Conservation (phyloP, 2,888 invertebrate species). For the Laspeyria flexula region DNA sequence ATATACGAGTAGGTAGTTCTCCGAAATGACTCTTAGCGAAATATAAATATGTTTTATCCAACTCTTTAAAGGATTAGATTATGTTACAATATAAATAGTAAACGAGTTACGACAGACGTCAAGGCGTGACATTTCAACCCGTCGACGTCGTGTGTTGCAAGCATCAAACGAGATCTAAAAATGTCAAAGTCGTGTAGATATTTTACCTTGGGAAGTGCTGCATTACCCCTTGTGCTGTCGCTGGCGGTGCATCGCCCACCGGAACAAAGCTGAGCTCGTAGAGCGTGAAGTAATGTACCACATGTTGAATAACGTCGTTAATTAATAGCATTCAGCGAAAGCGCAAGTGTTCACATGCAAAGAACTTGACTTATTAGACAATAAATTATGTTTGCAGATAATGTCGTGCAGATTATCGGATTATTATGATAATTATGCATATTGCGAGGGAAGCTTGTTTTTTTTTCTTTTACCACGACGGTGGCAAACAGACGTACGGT, state of each 20-base stretch:
- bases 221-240: constrained; percentile 22
- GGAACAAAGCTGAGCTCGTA: constrained; percentile 65
- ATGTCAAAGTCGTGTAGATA: constrained; percentile 79
- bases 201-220: constrained; percentile 62
- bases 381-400: constrained; percentile 48
- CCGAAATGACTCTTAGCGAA: no score
- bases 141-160: constrained; percentile 66
- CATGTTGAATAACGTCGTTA: constrained; percentile 77
- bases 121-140: constrained; percentile 67
- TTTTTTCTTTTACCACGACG: no score
- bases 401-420: constrained; percentile 14
- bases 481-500: no score
- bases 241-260: constrained; percentile 51
- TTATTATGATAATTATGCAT: constrained; percentile 36
- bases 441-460: constrained; percentile 20
- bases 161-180: constrained; percentile 65
- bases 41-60: constrained; percentile 20
- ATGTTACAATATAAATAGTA: constrained; percentile 57
- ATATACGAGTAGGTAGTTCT: no score
- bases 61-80: constrained; percentile 53
- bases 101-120: constrained; percentile 58
- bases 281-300: constrained; percentile 78
- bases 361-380: constrained; percentile 63
- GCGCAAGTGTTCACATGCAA: constrained; percentile 80
- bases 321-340: constrained; percentile 78